A percentile compares a stretch with the other conserved stretches of the same genome.
Conservation (phyloP, 1,140 invertebrate species). For the Pachyrhynchus sulphureomaculatus region DNA sequence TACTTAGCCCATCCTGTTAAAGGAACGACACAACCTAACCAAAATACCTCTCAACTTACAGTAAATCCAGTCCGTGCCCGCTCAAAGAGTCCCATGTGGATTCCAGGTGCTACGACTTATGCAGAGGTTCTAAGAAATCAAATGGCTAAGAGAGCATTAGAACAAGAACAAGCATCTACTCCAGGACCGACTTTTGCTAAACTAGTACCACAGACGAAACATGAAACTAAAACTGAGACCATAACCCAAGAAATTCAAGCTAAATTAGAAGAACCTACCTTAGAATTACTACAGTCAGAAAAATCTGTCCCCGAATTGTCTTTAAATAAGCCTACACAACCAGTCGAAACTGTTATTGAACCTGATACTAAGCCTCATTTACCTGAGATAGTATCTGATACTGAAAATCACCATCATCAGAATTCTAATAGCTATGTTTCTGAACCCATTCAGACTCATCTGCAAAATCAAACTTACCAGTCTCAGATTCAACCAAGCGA, state of each 20-base stretch:
- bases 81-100: constrained; percentile 72
- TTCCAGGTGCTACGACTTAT: constrained; percentile 70
- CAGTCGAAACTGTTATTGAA: too few relatives aligned
- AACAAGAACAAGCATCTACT: neutral
- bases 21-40: too few relatives aligned
- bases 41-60: neutral
- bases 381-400: too few relatives aligned
- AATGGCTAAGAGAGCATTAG: neutral
- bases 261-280: neutral
- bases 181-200: neutral
- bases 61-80: constrained; percentile 44
- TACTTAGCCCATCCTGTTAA: neutral
- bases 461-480: neutral
- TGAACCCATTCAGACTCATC: neutral
- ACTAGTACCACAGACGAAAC: neutral
- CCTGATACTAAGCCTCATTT: too few relatives aligned
- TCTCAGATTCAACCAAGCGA: neutral
- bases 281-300: neutral
- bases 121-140: constrained; percentile 72
- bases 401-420: neutral
- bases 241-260: neutral
- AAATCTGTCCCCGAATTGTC: neutral
- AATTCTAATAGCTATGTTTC: too few relatives aligned
- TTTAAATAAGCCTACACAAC: too few relatives aligned
- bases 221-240: neutral